Evolutionary conservation across 2,113 vertebrate species (phyloP), one percentile per base, ranked within the genome.

Genomic region (Eleginops maclovinus): DNA sequence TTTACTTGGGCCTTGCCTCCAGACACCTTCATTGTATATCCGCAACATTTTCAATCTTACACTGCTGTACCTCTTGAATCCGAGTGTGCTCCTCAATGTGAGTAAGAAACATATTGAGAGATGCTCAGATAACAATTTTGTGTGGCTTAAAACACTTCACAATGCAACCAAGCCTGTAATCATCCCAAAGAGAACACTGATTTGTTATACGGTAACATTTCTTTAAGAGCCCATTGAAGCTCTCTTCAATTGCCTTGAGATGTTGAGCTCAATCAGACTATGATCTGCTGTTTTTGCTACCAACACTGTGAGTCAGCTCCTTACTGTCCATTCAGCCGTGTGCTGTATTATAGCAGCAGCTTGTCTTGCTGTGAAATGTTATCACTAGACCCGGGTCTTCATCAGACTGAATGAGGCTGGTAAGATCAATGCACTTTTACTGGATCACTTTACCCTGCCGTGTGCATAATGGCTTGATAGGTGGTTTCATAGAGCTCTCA

Each of bases 391-490:
- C 64, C 6, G 10, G 66, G 76, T 89, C 85, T 87, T 84, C 76
- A 84, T 88, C 79, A 83, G 66, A 58, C 51, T 72, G 79, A 90
- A 84, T 87, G 83, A 89, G 53, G 75, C 28, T 11, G 13, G 63
- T 9, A 70, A 75, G 73, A 91, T 93, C 88, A 82, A 86, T 93
- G 88, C 81, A 69, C 77, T 87, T 71, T 60, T 6, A 77, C 72
- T 74, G 79, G 88, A 90, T 90, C 77, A 43, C 75, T 88, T 91
- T 87, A 86, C 87, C 72, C 83, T 61, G 65, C 71, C 50, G 47
- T 79, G 82, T 72, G 83, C 79, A 81, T 76, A 86, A 84, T 86
- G 70, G 77, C 55, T 68, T 74, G 59, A 89, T 72, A 47, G 77
- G 69, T 72, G 72, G 76, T 83, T 84, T 85, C 61, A 60, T 28